Base-by-base conservation (phyloP, 1,140 invertebrate species). In the Anadara kagoshimensis region DNA sequence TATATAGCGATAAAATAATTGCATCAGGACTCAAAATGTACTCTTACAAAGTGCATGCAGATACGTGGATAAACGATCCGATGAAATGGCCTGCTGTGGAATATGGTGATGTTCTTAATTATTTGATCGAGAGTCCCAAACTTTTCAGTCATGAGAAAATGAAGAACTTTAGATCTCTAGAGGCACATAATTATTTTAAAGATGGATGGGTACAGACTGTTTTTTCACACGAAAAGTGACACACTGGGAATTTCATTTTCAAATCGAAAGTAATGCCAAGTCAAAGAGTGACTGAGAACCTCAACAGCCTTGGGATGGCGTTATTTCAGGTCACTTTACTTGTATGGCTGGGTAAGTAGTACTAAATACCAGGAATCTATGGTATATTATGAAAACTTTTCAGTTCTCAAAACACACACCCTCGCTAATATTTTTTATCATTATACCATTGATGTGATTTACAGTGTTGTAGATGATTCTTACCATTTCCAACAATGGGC, bases 331-430 rank as follows among this genome's bases (percentile, higher is more conserved):
- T 5, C 67, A 69, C 36, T 69, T 56, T 41, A 49, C 43, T 47
- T 69, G 67, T 22, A 69, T 69, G 67, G 67, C 67, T 8, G 67
- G 57, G 67, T 69, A 69, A 45, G 67, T 51, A 44, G n/a, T n/a
- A n/a, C n/a, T n/a, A n/a, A n/a, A n/a, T n/a, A n/a, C n/a, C n/a
- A n/a, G n/a, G n/a, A n/a, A n/a, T n/a, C n/a, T n/a, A n/a, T n/a
- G n/a, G n/a, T n/a, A n/a, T n/a, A n/a, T n/a, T n/a, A n/a, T n/a
- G n/a, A n/a, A n/a, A n/a, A n/a, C n/a, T n/a, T n/a, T n/a, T n/a
- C n/a, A n/a, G n/a, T n/a, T n/a, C n/a, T n/a, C n/a, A n/a, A n/a
- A n/a, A n/a, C n/a, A n/a, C n/a, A n/a, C n/a, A n/a, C n/a, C n/a
- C n/a, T n/a, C n/a, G n/a, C n/a, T n/a, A n/a, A n/a, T n/a, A n/a